Evolutionary conservation across 2,113 vertebrate genomes (phyloP), one percentile per base, ranked within the genome.

Genomic region (Eulacestoma nigropectus): DNA sequence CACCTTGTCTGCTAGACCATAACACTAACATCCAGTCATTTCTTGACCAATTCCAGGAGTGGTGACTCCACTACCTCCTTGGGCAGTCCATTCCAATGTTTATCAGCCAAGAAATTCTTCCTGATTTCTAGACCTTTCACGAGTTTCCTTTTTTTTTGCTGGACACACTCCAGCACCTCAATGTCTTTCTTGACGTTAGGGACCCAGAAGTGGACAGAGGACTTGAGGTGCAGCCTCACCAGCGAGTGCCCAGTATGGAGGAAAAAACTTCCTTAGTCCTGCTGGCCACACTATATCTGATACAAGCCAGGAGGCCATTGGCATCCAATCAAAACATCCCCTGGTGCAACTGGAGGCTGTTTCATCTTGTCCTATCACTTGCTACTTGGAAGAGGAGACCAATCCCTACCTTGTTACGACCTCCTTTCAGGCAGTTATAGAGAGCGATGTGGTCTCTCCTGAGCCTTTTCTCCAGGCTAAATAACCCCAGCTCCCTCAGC

Each of bases 361-460:
- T 50, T 81, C 3, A 5, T 67, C 44, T 59, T 57, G 18, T 57
- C 10, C 15, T 44, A 21, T 17, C 2, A 2, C 23, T 50, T 50
- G 14, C 35, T 44, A 3, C 27, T 37, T 27, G 32, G 22, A 22
- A 64, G 26, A 64, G 49, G 35, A 37, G 14, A 73, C 15, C 4
- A 18, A 27, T 2, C 2, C 8, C 5, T 19, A 20, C 32, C 4
- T 65, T 8, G 14, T 32, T 23, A 37, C 22, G 42, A 6, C 15
- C 22, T 65, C 32, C 27, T 37, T 42, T 57, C 37, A 52, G 16
- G 56, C 6, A 27, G 14, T 14, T 44, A 18, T 44, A 44, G 22
- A 57, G 44, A 35, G 7, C 0, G 0, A 37, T 32, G 37, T 33
- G 8, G 22, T 44, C 27, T 50, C 7, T 37, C 37, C 44, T 20